phyloP scores from a whole-genome alignment of 2,113 vertebrate genomes.

The Megalops atlanticus region DNA sequence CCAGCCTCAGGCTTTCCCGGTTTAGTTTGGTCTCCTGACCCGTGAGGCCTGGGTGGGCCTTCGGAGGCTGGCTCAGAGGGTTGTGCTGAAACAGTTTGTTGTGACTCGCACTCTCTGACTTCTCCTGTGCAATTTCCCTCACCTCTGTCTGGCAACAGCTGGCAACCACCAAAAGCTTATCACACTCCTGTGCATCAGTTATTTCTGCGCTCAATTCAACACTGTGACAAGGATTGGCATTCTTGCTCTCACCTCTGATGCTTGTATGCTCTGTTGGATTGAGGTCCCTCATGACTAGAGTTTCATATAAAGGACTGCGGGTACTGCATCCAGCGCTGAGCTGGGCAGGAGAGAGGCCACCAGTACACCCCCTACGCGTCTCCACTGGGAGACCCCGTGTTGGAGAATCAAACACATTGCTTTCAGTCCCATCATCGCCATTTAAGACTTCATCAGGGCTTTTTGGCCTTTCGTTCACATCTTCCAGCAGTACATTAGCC shows the following conservation, averaged over 20 bases:
- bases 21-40: slow-evolving; percentile 68
- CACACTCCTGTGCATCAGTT: slow-evolving; percentile 28
- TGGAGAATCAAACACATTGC: slow-evolving; percentile 27
- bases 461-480: slow-evolving; percentile 15
- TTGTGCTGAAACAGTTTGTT: slow-evolving; percentile 65
- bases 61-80: slow-evolving; percentile 50
- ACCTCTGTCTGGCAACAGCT: slow-evolving; percentile 62
- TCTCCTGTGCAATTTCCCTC: slow-evolving; percentile 52
- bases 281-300: slow-evolving; percentile 12
- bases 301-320: slow-evolving; percentile 11
- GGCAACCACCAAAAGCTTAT: slow-evolving; percentile 55
- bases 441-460: slow-evolving; percentile 31
- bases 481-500: slow-evolving; percentile 3
- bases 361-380: slow-evolving; percentile 22
- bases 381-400: slow-evolving; percentile 26
- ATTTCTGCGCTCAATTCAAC: slow-evolving; percentile 7
- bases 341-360: slow-evolving; percentile 17
- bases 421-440: slow-evolving; percentile 33
- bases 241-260: slow-evolving; percentile 22
- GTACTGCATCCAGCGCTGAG: slow-evolving; percentile 25
- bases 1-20: slow-evolving; percentile 58
- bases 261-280: slow-evolving; percentile 9
- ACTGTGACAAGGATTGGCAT: neutral
- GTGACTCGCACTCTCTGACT: slow-evolving; percentile 49
- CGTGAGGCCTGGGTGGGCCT: slow-evolving; percentile 47